Conservation (phyloP, 1,140 invertebrate species). For the Paralvinella palmiformis region DNA sequence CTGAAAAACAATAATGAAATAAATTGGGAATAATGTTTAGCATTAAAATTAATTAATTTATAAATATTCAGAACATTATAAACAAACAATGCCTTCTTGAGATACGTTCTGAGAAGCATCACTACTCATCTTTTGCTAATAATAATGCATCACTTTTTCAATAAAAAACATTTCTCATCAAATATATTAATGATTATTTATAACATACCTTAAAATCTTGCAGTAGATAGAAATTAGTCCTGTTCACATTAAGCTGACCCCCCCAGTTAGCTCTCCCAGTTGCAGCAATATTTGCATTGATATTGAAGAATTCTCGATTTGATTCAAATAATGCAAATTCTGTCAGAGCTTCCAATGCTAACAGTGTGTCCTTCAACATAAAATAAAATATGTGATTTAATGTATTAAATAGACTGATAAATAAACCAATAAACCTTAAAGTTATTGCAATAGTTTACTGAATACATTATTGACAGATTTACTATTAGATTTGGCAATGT, state of each 20-base stretch:
- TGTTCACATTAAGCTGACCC: background rate
- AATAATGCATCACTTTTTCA: background rate
- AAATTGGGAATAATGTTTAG: background rate
- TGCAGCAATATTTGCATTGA: conserved; percentile 47
- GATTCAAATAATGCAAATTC: conserved; percentile 81
- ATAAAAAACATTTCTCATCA: background rate
- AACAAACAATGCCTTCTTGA: background rate
- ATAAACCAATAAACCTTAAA: background rate
- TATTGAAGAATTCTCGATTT: conserved; percentile 77
- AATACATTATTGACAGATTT: background rate
- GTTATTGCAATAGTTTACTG: background rate
- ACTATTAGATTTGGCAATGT: too few species aligned
- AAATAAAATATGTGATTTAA: background rate
- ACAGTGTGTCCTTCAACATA: conserved; percentile 68
- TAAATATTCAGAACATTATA: background rate
- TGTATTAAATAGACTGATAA: background rate
- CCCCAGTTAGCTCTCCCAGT: background rate
- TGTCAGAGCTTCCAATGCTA: conserved; percentile 81
- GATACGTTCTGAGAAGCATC: background rate
- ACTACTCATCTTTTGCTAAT: background rate
- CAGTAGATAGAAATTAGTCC: background rate
- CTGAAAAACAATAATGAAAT: background rate
- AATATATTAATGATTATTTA: background rate
- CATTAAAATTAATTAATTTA: background rate
- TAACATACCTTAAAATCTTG: background rate